Conservation (phyloP, 1,140 invertebrate species). For the Nymphalis io region DNA sequence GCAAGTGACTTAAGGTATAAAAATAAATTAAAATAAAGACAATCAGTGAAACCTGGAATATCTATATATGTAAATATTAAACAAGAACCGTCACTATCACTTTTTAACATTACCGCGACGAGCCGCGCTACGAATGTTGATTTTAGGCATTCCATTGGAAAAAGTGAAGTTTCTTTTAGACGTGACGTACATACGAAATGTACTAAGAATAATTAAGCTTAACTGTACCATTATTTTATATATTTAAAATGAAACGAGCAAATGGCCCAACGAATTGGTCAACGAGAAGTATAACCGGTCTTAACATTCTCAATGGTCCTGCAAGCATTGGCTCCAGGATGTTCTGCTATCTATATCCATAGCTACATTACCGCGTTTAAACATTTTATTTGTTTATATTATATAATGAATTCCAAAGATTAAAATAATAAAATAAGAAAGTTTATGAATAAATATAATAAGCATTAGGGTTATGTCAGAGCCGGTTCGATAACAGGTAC, state of each 20-base stretch:
- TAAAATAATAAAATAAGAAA: background rate
- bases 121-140: background rate
- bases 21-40: background rate
- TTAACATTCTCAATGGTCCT: no score
- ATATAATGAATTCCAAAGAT: no score
- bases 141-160: slow-evolving; percentile 14
- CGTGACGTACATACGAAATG: no score
- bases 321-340: no score
- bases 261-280: no score
- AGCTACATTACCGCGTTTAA: no score
- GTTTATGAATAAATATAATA: slow-evolving; percentile 9
- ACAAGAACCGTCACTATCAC: background rate
- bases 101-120: background rate
- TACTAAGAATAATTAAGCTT: no score
- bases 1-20: background rate
- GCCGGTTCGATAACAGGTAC: background rate
- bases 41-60: background rate
- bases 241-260: no score
- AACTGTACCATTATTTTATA: no score
- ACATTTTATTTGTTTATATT: no score
- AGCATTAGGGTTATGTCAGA: slow-evolving; percentile 2
- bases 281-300: no score
- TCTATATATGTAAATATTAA: background rate
- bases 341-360: no score
- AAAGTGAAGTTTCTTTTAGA: slow-evolving; percentile 10